Percentiles rank a stretch among this genome's conserved stretches.
Conservation (phyloP, 2,888 invertebrate genomes). For the Sinohyriopsis cumingii region DNA sequence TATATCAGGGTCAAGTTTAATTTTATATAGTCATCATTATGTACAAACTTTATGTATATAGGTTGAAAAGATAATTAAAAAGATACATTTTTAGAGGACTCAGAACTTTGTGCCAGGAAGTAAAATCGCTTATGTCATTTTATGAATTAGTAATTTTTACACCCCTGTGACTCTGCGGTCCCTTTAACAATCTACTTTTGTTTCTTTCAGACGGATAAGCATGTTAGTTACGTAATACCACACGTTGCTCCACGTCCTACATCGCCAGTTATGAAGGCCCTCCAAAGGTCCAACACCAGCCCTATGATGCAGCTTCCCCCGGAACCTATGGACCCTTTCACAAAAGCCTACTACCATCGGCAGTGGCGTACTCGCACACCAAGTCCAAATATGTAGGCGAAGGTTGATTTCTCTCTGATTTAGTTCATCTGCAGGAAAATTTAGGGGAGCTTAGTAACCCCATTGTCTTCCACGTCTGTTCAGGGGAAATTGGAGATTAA, state of each 20-base stretch:
- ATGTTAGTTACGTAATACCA: conserved; percentile 22
- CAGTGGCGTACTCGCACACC: conserved; percentile 47
- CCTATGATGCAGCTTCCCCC: conserved; percentile 26
- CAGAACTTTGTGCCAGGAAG: too few relatives aligned
- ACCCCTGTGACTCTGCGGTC: too few relatives aligned
- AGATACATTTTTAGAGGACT: too few relatives aligned
- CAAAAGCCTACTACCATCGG: conserved; percentile 57
- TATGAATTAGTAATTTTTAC: too few relatives aligned
- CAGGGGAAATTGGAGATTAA: not conserved
- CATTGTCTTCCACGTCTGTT: not conserved
- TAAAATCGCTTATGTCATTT: too few relatives aligned
- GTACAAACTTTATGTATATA: too few relatives aligned
- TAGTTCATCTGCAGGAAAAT: too few relatives aligned
- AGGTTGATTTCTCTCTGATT: not conserved
- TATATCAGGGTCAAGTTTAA: too few relatives aligned
- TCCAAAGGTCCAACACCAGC: conserved; percentile 29
- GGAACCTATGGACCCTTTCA: conserved; percentile 55
- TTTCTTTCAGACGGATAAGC: conserved; percentile 23
- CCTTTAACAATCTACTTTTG: not conserved
- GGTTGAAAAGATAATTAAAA: too few relatives aligned
- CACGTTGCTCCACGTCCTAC: conserved; percentile 21
- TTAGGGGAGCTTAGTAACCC: too few relatives aligned
- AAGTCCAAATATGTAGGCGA: conserved; percentile 13
- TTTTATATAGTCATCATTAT: too few relatives aligned
- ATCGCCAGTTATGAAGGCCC: conserved; percentile 30